Base-by-base conservation (phyloP, 2,797 vertebrate genomes). In the Sphenodon punctatus region DNA sequence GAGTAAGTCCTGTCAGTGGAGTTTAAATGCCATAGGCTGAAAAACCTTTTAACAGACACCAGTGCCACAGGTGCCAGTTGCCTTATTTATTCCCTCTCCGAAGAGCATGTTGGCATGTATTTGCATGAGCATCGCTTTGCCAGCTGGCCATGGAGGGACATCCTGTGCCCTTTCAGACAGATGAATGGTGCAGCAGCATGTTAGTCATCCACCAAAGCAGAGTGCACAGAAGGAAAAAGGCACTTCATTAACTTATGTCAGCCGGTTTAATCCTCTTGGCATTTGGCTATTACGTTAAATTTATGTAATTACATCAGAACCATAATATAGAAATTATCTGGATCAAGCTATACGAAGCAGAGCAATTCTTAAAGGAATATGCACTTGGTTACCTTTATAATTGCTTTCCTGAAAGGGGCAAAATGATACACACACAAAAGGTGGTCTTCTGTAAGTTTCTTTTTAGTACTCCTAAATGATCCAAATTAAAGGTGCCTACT, bases 121-220 rank as follows among this genome's bases (percentile, higher is more conserved):
- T 68, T 48, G 61, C 49, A 64, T 5, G 42, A 61, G 60, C 59
- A 65, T 71, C 79, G 89, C 81, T 82, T 82, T 89, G 90, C 92
- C 92, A 94, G 90, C 91, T 93, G 93, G 90, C 88, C 89, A 84
- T 70, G 69, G 73, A 80, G 79, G 78, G 85, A 85, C 74, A 83
- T 85, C 91, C 84, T 91, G 84, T 92, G 80, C 87, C 84, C 78
- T 88, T 81, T 75, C 90, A 84, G 64, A 59, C 65, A 88, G 85
- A 93, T 87, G 89, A 92, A 91, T 80, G 76, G 53, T 55, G 73
- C 55, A 73, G 71, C 48, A 39, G 60, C 69, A 67, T 38, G 58
- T 67, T 6, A 86, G 81, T 75, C 82, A 83, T 20, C 58, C 66
- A 79, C 85, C 74, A 84, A 78, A 86, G 89, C 64, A 81, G 55